These are phyloP conservation scores for Gastrophryne carolinensis DNA, from an alignment of 2,797 vertebrate species.

Conservation along the genomic window DNA sequence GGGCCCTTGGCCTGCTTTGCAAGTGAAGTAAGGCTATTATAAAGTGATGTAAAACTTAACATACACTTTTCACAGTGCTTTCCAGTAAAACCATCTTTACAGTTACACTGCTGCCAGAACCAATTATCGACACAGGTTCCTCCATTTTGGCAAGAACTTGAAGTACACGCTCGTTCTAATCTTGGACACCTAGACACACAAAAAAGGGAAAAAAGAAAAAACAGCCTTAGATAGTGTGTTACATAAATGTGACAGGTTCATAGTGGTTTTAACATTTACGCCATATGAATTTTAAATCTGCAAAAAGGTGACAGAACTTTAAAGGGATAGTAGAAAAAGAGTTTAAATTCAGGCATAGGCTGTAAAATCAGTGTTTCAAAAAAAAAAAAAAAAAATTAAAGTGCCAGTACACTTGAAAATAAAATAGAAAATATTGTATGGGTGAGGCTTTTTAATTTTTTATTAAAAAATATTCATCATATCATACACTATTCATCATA, in stretches of 20 bases:
- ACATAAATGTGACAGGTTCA: neutral
- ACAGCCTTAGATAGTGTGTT: neutral
- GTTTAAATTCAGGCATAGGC: neutral
- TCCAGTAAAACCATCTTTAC: conserved; percentile 87
- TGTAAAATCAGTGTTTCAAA: neutral
- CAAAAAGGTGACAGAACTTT: neutral
- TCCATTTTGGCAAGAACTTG: conserved; percentile 87
- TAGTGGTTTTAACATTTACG: neutral
- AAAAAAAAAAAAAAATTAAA: too few species aligned
- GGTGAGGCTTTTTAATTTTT: too few species aligned
- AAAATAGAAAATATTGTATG: too few species aligned
- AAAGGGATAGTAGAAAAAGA: neutral
- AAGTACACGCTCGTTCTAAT: conserved; percentile 84
- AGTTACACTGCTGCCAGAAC: conserved; percentile 96
- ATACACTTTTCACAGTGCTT: conserved; percentile 93
- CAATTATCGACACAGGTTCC: conserved; percentile 90
- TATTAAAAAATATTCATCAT: too few species aligned
- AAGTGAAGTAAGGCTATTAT: conserved; percentile 29
- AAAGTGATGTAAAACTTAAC: conserved; percentile 52
- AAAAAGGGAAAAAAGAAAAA: conserved; percentile 33
- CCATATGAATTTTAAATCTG: neutral
- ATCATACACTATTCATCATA: too few species aligned
- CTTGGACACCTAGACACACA: conserved; percentile 83
- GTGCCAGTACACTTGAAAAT: too few species aligned
- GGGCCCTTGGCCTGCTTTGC: conserved; percentile 29